Evolutionary conservation across 2,113 vertebrate species (phyloP).

Genomic region (Mixornis gularis): DNA sequence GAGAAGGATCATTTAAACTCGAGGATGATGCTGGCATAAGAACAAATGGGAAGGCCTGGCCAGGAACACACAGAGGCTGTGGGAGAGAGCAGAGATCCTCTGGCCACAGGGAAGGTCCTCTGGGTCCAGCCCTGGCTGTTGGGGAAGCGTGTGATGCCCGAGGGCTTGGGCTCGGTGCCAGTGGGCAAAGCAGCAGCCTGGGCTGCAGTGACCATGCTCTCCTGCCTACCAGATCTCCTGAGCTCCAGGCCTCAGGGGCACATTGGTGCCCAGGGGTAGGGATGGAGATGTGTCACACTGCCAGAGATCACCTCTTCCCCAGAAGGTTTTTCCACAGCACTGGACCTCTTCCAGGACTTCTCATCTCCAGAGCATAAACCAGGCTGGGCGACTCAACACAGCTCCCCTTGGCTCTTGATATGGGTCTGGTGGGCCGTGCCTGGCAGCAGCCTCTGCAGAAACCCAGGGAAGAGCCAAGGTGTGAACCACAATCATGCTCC

Average conservation of each 20-base stretch:
- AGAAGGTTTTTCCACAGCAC: not conserved
- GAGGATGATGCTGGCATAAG: slow-evolving; percentile 41
- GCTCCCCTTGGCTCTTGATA: not conserved
- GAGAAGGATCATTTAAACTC: slow-evolving; percentile 46
- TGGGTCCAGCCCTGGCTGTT: not conserved
- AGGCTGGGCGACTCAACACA: accelerated
- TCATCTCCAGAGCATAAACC: not conserved
- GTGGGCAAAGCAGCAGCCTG: not conserved
- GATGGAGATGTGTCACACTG: not conserved
- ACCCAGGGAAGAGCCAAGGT: not conserved
- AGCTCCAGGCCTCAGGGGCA: not conserved
- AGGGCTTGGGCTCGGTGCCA: accelerated
- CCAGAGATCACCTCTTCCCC: not conserved
- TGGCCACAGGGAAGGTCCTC: not conserved
- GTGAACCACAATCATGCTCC: not conserved
- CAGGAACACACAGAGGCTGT: not conserved
- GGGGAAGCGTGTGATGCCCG: accelerated
- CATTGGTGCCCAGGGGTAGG: accelerated
- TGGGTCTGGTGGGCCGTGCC: not conserved
- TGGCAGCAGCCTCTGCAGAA: not conserved
- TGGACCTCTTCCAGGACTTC: not conserved
- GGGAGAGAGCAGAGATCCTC: not conserved
- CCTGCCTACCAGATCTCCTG: not conserved
- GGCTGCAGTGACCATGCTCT: not conserved
- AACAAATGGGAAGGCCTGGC: slow-evolving; percentile 42